These are phyloP conservation scores for Micrasema longulum DNA, from an alignment of 1,140 invertebrate species.

Conservation along the genomic window DNA sequence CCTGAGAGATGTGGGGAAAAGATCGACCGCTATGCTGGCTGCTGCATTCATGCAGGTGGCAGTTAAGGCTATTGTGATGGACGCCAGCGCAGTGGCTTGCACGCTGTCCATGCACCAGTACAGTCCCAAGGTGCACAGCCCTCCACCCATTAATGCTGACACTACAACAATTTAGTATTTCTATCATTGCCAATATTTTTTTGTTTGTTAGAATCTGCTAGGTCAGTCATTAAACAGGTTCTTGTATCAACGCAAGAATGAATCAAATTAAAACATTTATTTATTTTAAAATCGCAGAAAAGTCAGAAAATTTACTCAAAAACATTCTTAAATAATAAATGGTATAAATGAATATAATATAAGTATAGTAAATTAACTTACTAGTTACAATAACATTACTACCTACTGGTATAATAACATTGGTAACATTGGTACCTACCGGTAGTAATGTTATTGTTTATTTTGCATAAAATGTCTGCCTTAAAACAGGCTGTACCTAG, in stretches of 20 bases:
- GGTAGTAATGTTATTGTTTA: too few relatives aligned
- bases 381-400: too few relatives aligned
- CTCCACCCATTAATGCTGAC: background rate
- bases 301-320: background rate
- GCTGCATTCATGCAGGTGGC: conserved; percentile 38
- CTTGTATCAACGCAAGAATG: background rate
- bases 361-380: background rate
- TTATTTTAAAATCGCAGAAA: background rate
- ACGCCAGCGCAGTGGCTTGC: conserved; percentile 40
- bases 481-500: too few relatives aligned
- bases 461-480: too few relatives aligned
- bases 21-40: conserved; percentile 40
- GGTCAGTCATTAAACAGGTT: background rate
- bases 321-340: too few relatives aligned
- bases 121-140: conserved; percentile 34
- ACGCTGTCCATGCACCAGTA: conserved; percentile 36
- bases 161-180: background rate
- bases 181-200: background rate
- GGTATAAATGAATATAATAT: background rate
- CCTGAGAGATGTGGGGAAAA: conserved; percentile 49
- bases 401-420: too few relatives aligned
- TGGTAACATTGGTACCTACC: too few relatives aligned
- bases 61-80: conserved; percentile 38
- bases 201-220: background rate
- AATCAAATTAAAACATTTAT: background rate